Percentiles rank a stretch among this genome's conserved stretches.
Evolutionary conservation across 2,113 vertebrate genomes (phyloP).

Genomic region (Lamprologus ornatipinnis): DNA sequence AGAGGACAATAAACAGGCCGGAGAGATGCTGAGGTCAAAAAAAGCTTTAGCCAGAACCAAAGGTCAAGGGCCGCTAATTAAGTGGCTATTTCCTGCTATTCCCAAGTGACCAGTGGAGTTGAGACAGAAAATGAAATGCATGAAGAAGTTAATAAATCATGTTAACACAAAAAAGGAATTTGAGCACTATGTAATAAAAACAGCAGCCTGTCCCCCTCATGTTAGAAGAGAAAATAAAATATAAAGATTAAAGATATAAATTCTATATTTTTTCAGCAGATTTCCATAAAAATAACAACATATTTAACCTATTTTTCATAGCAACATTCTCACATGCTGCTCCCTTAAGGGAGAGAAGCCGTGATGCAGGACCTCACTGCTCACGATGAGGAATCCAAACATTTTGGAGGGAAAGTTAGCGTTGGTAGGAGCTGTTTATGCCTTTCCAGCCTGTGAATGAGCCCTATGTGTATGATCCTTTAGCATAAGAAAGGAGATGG

Average conservation of each 20-base stretch:
- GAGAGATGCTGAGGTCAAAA: constrained; percentile 44
- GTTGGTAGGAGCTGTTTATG: constrained; percentile 28
- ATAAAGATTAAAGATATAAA: not conserved
- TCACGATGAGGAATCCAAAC: not conserved
- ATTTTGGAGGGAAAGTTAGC: constrained; percentile 62
- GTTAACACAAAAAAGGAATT: not conserved
- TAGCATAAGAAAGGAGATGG: constrained; percentile 66
- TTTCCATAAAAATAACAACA: not conserved
- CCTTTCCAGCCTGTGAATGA: constrained; percentile 22
- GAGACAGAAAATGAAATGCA: not conserved
- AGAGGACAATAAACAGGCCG: constrained; percentile 60
- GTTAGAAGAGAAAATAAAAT: not conserved
- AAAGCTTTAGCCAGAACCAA: constrained; percentile 19
- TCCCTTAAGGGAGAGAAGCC: not conserved
- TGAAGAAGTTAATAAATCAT: constrained; percentile 16
- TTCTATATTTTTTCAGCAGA: not conserved
- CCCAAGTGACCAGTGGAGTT: constrained; percentile 44
- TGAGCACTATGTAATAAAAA: not conserved
- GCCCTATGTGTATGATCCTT: constrained; percentile 35
- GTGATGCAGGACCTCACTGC: not conserved
- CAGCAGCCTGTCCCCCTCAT: not conserved
- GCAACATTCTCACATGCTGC: not conserved
- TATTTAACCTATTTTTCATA: not conserved
- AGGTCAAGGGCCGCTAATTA: constrained; percentile 67
- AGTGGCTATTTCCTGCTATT: constrained; percentile 62